phyloP scores from a whole-genome alignment of 2,888 invertebrate genomes.

The Rhyacophila evoluta region DNA sequence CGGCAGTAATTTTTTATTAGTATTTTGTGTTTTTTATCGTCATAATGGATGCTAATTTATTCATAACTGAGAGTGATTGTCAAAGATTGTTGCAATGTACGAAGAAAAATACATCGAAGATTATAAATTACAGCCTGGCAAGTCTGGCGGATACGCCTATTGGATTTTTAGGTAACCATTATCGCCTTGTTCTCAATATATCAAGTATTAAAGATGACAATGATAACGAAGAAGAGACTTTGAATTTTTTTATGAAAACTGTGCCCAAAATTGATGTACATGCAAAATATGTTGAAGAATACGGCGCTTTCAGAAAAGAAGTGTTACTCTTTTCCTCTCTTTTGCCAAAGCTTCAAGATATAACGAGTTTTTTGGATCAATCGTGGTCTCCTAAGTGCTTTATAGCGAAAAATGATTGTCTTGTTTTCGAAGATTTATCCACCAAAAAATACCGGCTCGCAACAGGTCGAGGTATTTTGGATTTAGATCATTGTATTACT shows the following conservation, averaged over 20 bases:
- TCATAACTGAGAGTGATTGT: conserved; percentile 34
- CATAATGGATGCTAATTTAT: conserved; percentile 20
- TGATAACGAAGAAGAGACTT: conserved; percentile 39
- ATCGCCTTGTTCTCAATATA: conserved; percentile 54
- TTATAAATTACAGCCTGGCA: conserved; percentile 33
- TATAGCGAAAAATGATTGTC: conserved; percentile 59
- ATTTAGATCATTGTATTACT: conserved; percentile 64
- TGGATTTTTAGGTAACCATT: conserved; percentile 58
- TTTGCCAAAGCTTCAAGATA: conserved; percentile 56
- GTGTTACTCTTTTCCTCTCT: conserved; percentile 57
- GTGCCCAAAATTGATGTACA: conserved; percentile 53
- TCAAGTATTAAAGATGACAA: conserved; percentile 38
- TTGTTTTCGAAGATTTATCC: conserved; percentile 65
- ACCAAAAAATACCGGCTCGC: conserved; percentile 39
- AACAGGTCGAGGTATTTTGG: conserved; percentile 58
- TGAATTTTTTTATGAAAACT: conserved; percentile 57
- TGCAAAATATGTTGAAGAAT: conserved; percentile 52
- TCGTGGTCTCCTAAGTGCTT: conserved; percentile 57
- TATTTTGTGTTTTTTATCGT: too few relatives aligned
- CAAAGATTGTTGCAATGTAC: conserved; percentile 50
- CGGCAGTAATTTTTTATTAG: too few relatives aligned
- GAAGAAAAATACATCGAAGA: conserved; percentile 33
- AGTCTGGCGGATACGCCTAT: conserved; percentile 51
- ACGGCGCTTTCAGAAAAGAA: conserved; percentile 58
- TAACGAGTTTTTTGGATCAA: conserved; percentile 48